Evolutionary conservation across 2,888 invertebrate genomes (phyloP), one percentile per base, ranked within the genome.

Genomic region (Embidobia sp.): DNA sequence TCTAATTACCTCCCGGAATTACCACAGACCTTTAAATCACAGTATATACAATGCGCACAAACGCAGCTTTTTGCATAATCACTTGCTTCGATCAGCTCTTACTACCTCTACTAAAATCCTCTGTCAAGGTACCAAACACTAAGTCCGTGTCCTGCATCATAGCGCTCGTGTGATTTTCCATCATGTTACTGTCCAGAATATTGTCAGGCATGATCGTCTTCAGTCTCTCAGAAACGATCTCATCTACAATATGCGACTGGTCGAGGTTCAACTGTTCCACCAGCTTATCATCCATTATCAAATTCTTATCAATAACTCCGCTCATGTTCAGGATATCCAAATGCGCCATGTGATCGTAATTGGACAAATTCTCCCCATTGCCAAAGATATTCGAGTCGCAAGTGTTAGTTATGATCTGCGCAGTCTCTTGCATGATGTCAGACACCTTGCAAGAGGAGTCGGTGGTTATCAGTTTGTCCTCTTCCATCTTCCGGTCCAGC

Each of bases 101-200:
- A 16, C 87, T 87, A 76, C 86, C 88, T 67, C 87, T 82, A 67
- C 85, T 87, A 51, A 90, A 89, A 79, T 90, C 88, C 59, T 88
- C 87, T 49, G 86, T 88, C 13, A 90, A 79, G 33, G 86, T 87
- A 29, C 86, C 88, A 70, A 90, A 90, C 79, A 88, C 89, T 7
- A 89, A 81, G 40, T 89, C 88, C 0, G 87, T 79, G 27, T 87
- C 87, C 55, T 86, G 80, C 61, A 73, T 73, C 15, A 74, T 78
- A 0, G 61, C 7, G 78, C 85, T 85, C 1, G 85, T 74, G 78
- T 84, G 84, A 66, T 82, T 85, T 7, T 84, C 63, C 66, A 87
- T 84, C 46, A 88, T 82, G 83, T 85, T 86, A 22, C 82, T 84
- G 16, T 87, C 88, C 26, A 88, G 80, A 46, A 87, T 85, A 80